Evolutionary conservation across 2,113 vertebrate genomes (phyloP).

Genomic region (Cygnus atratus): DNA sequence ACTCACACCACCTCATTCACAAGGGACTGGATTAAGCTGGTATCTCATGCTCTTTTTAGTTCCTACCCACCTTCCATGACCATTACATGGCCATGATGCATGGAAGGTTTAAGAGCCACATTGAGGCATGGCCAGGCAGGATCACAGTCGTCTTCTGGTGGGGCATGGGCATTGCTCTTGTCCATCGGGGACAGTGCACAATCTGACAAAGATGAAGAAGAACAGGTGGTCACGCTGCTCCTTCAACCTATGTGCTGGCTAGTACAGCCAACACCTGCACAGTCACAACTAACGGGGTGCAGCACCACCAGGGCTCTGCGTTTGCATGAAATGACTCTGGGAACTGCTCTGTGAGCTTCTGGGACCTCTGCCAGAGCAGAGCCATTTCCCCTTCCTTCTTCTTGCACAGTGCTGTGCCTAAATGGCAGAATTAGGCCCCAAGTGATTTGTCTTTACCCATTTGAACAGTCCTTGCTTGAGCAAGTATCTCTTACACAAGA

Average conservation of each 20-base stretch:
- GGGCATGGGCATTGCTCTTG: fast-evolving
- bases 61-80: not conserved
- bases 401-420: not conserved
- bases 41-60: fast-evolving
- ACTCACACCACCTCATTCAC: not conserved
- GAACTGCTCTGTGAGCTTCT: not conserved
- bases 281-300: not conserved
- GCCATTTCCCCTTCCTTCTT: not conserved
- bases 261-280: not conserved
- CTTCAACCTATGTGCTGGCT: fast-evolving
- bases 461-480: not conserved
- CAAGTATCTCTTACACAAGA: slow-evolving; percentile 10
- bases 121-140: not conserved
- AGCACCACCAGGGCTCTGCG: not conserved
- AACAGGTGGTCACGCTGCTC: not conserved
- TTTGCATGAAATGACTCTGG: not conserved
- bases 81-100: fast-evolving
- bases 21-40: not conserved
- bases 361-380: not conserved
- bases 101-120: not conserved
- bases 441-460: slow-evolving; percentile 9
- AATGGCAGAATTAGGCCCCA: not conserved
- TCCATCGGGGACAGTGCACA: not conserved
- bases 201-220: not conserved
- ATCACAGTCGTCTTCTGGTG: fast-evolving